A percentile compares a stretch with the other conserved stretches of the same genome.
Conservation (phyloP, 2,113 vertebrate genomes). For the Monarcha castaneiventris region DNA sequence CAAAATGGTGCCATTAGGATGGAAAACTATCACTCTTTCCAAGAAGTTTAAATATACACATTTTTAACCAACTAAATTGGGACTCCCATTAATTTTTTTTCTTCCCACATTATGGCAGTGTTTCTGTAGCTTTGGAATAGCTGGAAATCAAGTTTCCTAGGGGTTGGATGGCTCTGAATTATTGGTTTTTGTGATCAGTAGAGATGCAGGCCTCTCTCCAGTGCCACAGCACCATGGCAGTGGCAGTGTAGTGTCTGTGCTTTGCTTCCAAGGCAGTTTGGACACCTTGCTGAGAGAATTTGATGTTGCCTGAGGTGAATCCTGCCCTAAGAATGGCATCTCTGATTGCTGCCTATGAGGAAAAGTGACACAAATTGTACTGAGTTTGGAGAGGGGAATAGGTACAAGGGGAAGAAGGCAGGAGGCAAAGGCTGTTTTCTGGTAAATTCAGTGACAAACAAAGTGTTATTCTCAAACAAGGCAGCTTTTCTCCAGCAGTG, state of each 20-base stretch:
- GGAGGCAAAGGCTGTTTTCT: background rate
- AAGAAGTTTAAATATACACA: background rate
- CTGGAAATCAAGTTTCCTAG: background rate
- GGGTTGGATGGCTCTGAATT: background rate
- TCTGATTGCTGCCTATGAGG: background rate
- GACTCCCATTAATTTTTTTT: background rate
- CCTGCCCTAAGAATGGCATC: background rate
- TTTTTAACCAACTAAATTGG: background rate
- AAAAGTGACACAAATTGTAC: background rate
- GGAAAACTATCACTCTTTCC: background rate
- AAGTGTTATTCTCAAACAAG: background rate
- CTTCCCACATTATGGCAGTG: background rate
- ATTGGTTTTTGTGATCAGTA: fast-evolving
- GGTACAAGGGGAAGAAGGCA: background rate
- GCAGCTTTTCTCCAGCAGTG: background rate
- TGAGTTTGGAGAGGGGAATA: background rate
- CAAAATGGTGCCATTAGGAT: background rate
- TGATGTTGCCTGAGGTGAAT: background rate
- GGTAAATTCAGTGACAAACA: background rate
- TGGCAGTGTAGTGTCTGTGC: background rate
- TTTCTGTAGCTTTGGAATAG: background rate
- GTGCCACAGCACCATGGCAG: background rate
- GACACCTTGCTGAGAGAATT: background rate
- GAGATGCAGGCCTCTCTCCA: background rate
- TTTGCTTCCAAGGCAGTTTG: background rate